Percentiles rank a stretch among this genome's conserved stretches.
Evolutionary conservation across 1,140 invertebrate species (phyloP).

Genomic region (Ephestia elutella): DNA sequence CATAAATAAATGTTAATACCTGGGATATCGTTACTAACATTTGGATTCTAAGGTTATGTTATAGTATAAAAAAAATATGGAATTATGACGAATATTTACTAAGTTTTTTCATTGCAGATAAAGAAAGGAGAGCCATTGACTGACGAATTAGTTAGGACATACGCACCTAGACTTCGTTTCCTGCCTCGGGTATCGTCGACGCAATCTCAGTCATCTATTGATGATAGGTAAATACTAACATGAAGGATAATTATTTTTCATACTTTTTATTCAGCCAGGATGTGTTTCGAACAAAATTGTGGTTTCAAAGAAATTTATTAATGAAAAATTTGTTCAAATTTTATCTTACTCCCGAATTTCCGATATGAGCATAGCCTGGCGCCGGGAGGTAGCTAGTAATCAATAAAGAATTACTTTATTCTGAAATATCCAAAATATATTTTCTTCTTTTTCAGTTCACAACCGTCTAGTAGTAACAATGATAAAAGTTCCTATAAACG

Average conservation of each 20-base stretch:
- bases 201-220: constrained; percentile 28
- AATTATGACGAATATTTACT: background rate
- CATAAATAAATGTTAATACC: too few species aligned
- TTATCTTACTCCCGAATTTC: too few species aligned
- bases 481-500: constrained; percentile 69
- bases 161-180: constrained; percentile 55
- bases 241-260: background rate
- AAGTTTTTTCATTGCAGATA: constrained; percentile 28
- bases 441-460: constrained; percentile 46
- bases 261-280: too few species aligned
- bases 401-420: background rate
- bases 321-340: too few species aligned
- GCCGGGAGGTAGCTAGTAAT: too few species aligned
- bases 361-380: too few species aligned
- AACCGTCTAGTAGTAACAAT: constrained; percentile 66
- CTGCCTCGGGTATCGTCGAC: constrained; percentile 50
- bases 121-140: constrained; percentile 60
- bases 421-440: background rate
- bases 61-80: too few species aligned
- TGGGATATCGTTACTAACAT: too few species aligned
- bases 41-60: too few species aligned
- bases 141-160: constrained; percentile 54
- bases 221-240: constrained; percentile 45
- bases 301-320: too few species aligned
- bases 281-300: too few species aligned